Evolutionary conservation across 2,888 invertebrate species (phyloP), one percentile per base, ranked within the genome.

Genomic region (Drosophila kokeensis): DNA sequence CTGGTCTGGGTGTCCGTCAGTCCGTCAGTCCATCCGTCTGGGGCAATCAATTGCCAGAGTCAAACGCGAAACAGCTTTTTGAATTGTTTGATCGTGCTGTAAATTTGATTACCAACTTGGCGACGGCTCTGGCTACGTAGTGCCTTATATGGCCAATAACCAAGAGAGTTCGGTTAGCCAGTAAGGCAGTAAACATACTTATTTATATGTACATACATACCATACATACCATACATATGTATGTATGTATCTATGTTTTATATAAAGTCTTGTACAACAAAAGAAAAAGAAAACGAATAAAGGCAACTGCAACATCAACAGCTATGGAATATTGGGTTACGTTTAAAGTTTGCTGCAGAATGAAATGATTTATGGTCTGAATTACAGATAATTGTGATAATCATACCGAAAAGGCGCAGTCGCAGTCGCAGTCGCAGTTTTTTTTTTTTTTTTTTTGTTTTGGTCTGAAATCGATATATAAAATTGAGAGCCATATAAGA

Each of bases 381-480:
- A 91, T 91, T 91, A 90, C 85, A 90, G 90, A 92, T 91, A 92
- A 91, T 91, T 91, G 91, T 91, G 90, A 91, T 91, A 91, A 91
- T 91, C 85, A 87, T 86, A 89, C 87, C 82, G 79, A 87, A 79
- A 80, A 77, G 81, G 83, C 81, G 70, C 87, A 80, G 87, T 86
- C 86, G 55, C 48, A 49, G 74, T 61, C 29, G 76, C 81, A 75
- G 83, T 72, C 57, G 60, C 54, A 53, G 72, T 49, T 18, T 84
- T 81, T 18, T 11, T 8, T 2, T 2, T n/a, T 30, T 4, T 21
- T 24, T 54, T 24, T 11, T 27, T 21, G 2, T 21, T 74, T 70
- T 48, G 52, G 73, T 49, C 61, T 69, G 82, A 75, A 89, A 87
- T 87, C 89, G 83, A 88, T 83, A 88, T 77, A 53, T 50, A 82